Evolutionary conservation across 2,888 invertebrate genomes (phyloP), one percentile per base, ranked within the genome.

Genomic region (Drosophila incognita): DNA sequence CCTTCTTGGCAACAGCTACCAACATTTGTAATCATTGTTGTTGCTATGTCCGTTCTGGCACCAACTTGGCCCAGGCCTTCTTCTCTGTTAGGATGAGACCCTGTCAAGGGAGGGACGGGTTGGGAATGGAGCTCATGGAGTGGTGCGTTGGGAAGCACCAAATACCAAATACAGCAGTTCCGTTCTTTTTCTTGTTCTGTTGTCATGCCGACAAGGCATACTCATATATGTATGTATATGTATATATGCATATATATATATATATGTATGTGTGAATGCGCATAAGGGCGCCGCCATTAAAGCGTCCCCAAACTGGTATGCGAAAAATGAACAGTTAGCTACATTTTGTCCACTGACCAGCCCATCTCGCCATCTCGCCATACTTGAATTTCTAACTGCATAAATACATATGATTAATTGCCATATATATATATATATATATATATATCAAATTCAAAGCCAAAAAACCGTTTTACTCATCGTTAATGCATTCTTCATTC

Each of bases 31-130:
- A 42, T 56, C 67, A 72, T 75, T 76, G 81, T 82, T 81, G 81
- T 85, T 87, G 89, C 85, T 83, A 83, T 89, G 87, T 87, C 89
- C 87, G 89, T 87, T 87, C 76, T 87, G 89, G 87, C 89, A 89
- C 75, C 80, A 78, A 82, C 80, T 83, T 76, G 75, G 82, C 66
- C 78, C 78, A 69, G 59, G 75, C 56, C 38, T 56, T n/a, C 52
- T 29, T 72, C 72, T 79, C 79, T 81, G 71, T 73, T 49, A 61
- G 56, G 13, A 38, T 29, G 56, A 38, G 56, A 51, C 24, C 8
- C 46, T 24, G 46, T 46, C 15, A 46, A 46, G 24, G 58, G 48
- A 49, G 21, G 27, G 56, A 31, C 38, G 71, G 56, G 33, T n/a
- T 29, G 65, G 56, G 27, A 13, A 33, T 33, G 33, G 33, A 10